Percentiles rank a stretch among this genome's conserved stretches.
Conservation (phyloP, 2,797 vertebrate species). For the Periparus ater region DNA sequence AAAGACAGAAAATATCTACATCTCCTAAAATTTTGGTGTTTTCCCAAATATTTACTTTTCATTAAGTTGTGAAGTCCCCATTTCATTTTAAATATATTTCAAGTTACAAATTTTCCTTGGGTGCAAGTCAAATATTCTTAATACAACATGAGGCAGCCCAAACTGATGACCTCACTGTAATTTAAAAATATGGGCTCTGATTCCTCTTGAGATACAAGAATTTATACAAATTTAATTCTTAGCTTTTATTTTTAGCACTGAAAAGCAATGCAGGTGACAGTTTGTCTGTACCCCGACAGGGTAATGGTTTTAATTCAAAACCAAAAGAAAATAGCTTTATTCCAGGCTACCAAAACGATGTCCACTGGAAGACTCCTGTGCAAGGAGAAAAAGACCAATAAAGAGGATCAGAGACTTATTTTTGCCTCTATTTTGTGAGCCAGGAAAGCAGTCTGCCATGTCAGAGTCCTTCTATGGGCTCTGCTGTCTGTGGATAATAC, state of each 20-base stretch:
- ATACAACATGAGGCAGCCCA: neutral
- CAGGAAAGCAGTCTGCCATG: slow-evolving; percentile 3
- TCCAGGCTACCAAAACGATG: neutral
- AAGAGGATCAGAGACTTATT: slow-evolving; percentile 6
- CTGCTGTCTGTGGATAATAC: slow-evolving; percentile 1
- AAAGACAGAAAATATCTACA: neutral
- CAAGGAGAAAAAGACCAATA: neutral
- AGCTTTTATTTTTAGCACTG: neutral
- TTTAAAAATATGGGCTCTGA: slow-evolving; percentile 4
- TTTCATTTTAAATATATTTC: neutral
- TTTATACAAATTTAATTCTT: neutral
- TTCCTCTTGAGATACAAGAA: neutral
- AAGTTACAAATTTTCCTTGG: slow-evolving; percentile 2
- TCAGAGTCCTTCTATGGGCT: neutral
- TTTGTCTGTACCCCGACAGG: neutral
- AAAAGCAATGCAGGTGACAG: neutral
- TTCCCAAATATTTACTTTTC: neutral
- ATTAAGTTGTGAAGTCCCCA: neutral
- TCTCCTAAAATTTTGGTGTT: neutral
- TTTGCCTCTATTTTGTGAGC: neutral
- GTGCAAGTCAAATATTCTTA: neutral
- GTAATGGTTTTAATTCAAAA: neutral
- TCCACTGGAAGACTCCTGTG: neutral
- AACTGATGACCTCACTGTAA: slow-evolving; percentile 20
- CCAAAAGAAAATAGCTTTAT: neutral